A percentile compares a stretch with the other conserved stretches of the same genome.
Evolutionary conservation across 2,113 vertebrate genomes (phyloP).

Genomic region (Rhinogobius similis): DNA sequence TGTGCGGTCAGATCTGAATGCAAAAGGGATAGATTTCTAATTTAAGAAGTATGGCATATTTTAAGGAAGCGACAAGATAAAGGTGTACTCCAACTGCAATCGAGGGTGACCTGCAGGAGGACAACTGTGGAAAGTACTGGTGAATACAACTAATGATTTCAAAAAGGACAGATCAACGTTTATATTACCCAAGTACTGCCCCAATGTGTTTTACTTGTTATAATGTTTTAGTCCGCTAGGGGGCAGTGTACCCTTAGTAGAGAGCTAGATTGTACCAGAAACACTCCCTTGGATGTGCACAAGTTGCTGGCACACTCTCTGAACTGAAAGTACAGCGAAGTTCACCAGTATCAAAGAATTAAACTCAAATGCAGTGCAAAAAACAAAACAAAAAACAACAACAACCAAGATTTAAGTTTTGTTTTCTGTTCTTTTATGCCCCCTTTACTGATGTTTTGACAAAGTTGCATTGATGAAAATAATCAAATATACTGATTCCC

Average conservation of each 20-base stretch:
- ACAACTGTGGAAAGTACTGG: not conserved
- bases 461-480: not conserved
- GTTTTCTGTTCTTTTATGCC: not conserved
- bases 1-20: slow-evolving; percentile 10
- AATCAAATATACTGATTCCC: too few relatives aligned
- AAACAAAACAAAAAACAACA: not conserved
- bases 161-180: not conserved
- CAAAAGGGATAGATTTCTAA: not conserved
- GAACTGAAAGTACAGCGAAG: slow-evolving; percentile 18
- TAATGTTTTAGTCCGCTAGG: slow-evolving; percentile 59
- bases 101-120: not conserved
- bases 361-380: too few relatives aligned
- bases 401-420: too few relatives aligned
- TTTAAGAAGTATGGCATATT: not conserved
- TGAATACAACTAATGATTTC: not conserved
- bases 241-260: slow-evolving; percentile 70
- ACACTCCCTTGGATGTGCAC: slow-evolving; percentile 34
- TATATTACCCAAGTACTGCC: not conserved
- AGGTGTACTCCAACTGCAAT: not conserved
- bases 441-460: not conserved
- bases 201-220: not conserved
- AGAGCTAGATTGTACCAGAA: slow-evolving; percentile 18
- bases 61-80: not conserved
- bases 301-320: slow-evolving; percentile 18
- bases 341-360: not conserved